Evolutionary conservation across 2,888 invertebrate genomes (phyloP).

Genomic region (Diaphora mendica): DNA sequence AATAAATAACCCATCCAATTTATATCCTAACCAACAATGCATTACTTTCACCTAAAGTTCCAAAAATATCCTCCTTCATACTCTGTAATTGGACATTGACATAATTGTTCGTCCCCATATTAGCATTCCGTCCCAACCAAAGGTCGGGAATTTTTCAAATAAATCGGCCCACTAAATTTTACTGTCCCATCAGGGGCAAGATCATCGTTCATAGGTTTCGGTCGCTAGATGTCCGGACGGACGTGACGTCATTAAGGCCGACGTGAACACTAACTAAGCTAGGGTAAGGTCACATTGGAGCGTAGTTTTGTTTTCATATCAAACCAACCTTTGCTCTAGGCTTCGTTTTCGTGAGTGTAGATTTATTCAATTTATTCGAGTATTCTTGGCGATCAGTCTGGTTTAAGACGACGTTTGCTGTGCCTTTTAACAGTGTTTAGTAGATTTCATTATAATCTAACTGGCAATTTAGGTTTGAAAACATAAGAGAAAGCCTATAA

Average conservation of each 20-base stretch:
- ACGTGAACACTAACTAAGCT: constrained; percentile 53
- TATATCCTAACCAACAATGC: background rate
- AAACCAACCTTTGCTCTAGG: background rate
- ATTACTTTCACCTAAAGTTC: background rate
- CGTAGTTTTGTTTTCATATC: constrained; percentile 1
- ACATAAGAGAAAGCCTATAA: too few species aligned
- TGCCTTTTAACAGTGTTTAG: background rate
- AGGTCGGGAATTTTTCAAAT: constrained; percentile 48
- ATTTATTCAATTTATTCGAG: background rate
- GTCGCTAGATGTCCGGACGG: constrained; percentile 53
- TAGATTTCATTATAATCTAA: background rate
- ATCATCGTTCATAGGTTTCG: constrained; percentile 63
- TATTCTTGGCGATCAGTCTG: background rate
- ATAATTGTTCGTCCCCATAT: constrained; percentile 31
- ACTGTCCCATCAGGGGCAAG: constrained; percentile 42
- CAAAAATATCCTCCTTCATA: background rate
- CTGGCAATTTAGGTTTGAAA: too few species aligned
- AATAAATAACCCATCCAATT: background rate
- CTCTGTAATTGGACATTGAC: constrained; percentile 6
- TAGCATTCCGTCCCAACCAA: constrained; percentile 33
- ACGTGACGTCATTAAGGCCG: constrained; percentile 58
- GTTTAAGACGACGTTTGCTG: background rate
- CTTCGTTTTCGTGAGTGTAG: background rate
- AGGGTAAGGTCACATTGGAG: constrained; percentile 25
- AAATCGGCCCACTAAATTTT: constrained; percentile 51